These are phyloP conservation scores for Sitta carolinensis DNA, from an alignment of 2,797 vertebrate species.

Conservation along the genomic window DNA sequence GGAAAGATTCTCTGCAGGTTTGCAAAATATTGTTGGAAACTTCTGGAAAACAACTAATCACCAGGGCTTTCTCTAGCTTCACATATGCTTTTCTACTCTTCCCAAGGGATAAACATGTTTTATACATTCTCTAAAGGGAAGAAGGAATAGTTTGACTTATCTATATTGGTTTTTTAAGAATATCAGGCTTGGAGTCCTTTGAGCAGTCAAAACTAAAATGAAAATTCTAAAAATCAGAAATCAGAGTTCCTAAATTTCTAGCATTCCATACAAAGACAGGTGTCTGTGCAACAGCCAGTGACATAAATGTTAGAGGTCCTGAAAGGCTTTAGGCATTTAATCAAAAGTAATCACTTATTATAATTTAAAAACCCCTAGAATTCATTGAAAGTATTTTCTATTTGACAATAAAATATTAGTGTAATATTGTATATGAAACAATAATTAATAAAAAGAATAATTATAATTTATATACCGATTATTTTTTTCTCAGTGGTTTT, in stretches of 20 bases:
- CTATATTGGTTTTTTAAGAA: not conserved
- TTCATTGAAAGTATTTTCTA: not conserved
- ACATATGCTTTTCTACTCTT: not conserved
- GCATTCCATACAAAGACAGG: not conserved
- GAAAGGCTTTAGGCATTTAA: not conserved
- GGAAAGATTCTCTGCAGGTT: not conserved
- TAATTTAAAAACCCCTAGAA: not conserved
- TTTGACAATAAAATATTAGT: not conserved
- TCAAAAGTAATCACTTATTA: not conserved
- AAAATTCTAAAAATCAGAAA: not conserved
- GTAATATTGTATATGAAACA: not conserved
- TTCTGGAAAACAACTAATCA: not conserved
- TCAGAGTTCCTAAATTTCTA: not conserved
- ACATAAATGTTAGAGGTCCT: not conserved
- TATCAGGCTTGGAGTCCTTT: not conserved
- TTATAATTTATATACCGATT: not conserved
- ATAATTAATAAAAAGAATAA: not conserved
- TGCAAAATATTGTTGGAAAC: not conserved
- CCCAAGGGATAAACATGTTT: not conserved
- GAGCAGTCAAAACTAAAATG: not conserved
- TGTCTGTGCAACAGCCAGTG: not conserved
- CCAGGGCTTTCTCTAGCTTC: not conserved
- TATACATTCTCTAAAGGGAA: not conserved
- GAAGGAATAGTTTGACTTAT: not conserved
- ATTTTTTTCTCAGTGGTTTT: not conserved